Conservation (phyloP, 2,888 invertebrate species). For the Ectropis crepuscularia region DNA sequence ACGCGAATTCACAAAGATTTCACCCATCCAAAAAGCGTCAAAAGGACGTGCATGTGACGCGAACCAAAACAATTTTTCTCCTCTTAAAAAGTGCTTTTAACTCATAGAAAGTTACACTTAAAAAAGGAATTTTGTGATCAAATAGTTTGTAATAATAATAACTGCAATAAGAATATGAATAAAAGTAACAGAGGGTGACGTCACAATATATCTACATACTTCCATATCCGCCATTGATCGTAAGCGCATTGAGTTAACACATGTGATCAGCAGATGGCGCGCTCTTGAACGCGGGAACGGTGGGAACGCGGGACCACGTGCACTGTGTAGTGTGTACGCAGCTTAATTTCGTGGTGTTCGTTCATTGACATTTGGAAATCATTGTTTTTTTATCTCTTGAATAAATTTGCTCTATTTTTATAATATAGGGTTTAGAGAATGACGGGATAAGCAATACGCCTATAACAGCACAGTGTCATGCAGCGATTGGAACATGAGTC, state of each 20-base stretch:
- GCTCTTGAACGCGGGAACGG: constrained; percentile 71
- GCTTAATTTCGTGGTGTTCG: constrained; percentile 16
- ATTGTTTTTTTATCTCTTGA: constrained; percentile 3
- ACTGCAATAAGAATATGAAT: constrained; percentile 38
- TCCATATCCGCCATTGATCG: constrained; percentile 41
- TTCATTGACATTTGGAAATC: constrained; percentile 24
- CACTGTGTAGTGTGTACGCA: constrained; percentile 26
- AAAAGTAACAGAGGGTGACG: constrained; percentile 45
- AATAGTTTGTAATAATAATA: too few species aligned
- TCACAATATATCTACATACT: constrained; percentile 28
- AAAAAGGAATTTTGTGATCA: too few species aligned
- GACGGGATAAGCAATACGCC: too few species aligned
- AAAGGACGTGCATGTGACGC: too few species aligned
- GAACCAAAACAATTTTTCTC: too few species aligned
- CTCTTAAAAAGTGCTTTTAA: too few species aligned
- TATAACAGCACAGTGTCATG: too few species aligned
- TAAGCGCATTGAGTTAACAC: constrained; percentile 52
- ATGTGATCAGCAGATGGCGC: constrained; percentile 72
- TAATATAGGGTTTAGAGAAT: not conserved
- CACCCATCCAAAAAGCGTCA: too few species aligned
- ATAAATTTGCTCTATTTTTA: not conserved
- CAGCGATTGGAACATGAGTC: too few species aligned
- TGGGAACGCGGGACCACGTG: constrained; percentile 61
- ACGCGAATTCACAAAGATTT: too few species aligned
- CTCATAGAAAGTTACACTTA: too few species aligned